Percentiles rank a stretch among this genome's conserved stretches.
phyloP scores from a whole-genome alignment of 2,888 invertebrate species.

The Scaptomyza parva region DNA sequence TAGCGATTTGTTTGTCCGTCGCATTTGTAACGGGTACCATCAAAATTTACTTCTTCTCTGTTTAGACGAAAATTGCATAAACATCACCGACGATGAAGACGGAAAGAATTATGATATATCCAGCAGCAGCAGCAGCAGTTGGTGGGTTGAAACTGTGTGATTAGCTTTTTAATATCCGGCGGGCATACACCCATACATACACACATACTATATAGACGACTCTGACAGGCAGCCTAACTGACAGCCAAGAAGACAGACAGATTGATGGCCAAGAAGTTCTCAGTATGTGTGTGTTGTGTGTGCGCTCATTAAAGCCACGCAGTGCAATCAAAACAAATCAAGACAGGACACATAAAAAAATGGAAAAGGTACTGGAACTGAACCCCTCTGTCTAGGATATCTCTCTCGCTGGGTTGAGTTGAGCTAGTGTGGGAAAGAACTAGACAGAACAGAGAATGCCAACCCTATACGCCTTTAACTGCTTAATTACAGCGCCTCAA shows the following conservation, averaged over 20 bases:
- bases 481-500: constrained; percentile 79
- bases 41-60: constrained; percentile 51
- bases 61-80: constrained; percentile 68
- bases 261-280: constrained; percentile 60
- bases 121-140: constrained; percentile 30
- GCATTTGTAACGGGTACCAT: constrained; percentile 44
- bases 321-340: constrained; percentile 80
- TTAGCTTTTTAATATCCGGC: constrained; percentile 47
- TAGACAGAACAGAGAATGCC: constrained; percentile 17
- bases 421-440: constrained; percentile 70
- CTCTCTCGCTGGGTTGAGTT: too few relatives aligned
- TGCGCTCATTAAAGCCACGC: constrained; percentile 75
- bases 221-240: too few relatives aligned
- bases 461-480: constrained; percentile 70
- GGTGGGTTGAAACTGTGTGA: constrained; percentile 53
- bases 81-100: constrained; percentile 35
- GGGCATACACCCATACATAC: too few relatives aligned
- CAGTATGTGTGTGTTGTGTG: not conserved
- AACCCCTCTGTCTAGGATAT: constrained; percentile 54
- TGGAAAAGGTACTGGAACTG: constrained; percentile 5
- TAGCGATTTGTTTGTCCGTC: constrained; percentile 46
- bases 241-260: constrained; percentile 43
- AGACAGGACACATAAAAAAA: constrained; percentile 68
- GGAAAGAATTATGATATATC: constrained; percentile 68
- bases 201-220: too few relatives aligned